These are phyloP conservation scores for Styela clava DNA, from an alignment of 23 tunicate species.

Conservation along the genomic window DNA sequence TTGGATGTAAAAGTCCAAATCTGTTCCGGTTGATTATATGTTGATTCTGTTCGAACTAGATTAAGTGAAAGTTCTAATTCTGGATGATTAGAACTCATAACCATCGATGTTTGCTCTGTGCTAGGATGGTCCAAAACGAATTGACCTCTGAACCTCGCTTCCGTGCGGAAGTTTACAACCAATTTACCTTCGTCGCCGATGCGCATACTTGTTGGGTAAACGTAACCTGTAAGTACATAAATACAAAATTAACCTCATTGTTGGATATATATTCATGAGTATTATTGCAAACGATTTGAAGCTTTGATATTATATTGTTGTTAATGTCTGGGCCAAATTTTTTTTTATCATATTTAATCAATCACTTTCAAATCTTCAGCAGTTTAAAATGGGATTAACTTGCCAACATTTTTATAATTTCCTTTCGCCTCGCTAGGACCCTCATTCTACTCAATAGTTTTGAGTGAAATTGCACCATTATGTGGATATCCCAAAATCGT, in stretches of 20 bases:
- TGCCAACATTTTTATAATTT: too few relatives aligned
- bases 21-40: conserved; percentile 91
- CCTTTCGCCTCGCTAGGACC: neutral
- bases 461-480: too few relatives aligned
- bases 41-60: conserved; percentile 65
- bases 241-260: too few relatives aligned
- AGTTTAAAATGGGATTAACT: neutral
- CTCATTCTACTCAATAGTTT: neutral
- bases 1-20: conserved; percentile 93
- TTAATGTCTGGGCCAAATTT: too few relatives aligned
- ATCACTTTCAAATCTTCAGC: neutral
- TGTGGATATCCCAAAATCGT: too few relatives aligned
- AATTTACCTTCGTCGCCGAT: conserved; percentile 91
- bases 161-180: conserved; percentile 94
- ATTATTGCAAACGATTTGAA: too few relatives aligned
- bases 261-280: too few relatives aligned
- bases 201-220: conserved; percentile 95
- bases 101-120: conserved; percentile 69
- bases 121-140: conserved; percentile 86
- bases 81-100: conserved; percentile 81
- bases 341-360: neutral
- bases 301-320: too few relatives aligned
- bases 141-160: conserved; percentile 89
- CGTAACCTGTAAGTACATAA: conserved; percentile 56
- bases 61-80: conserved; percentile 70